Evolutionary conservation across 2,113 vertebrate genomes (phyloP), one percentile per base, ranked within the genome.

Genomic region (Boleophthalmus pectinirostris): DNA sequence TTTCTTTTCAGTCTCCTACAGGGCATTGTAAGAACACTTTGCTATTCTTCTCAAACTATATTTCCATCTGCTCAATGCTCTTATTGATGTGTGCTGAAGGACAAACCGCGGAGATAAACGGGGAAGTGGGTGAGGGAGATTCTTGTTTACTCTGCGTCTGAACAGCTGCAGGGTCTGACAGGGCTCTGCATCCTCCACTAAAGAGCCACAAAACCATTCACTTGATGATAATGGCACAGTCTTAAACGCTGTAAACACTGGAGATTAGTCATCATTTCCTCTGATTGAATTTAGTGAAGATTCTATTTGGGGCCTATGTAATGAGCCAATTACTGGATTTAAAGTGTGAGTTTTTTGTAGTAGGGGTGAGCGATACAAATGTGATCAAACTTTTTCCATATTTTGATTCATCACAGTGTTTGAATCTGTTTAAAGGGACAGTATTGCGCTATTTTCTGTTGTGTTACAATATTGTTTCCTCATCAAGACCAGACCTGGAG

Each of bases 151-250:
- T 23, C 9, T 57, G 54, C 23, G 24, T 33, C 24, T 33, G 58
- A 61, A 33, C 58, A 61, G 58, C 58, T 61, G 58, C 58, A 33
- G 25, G 58, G 58, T 33, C 23, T 57, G 54, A 53, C 54, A 57
- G 54, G 24, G 58, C 58, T 61, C 14, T 61, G 25, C 58, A 16
- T 61, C 25, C 58, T 16, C 25, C 25, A 29, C 15, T 18, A 25
- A 61, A 33, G 58, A 29, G 58, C 23, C 23, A 14, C 21, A 18
- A 61, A 61, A 61, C 58, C 18, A 61, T 61, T 61, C 29, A 61
- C 25, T 33, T 61, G 58, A 61, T 61, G 58, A 61, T 29, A 29
- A 33, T 61, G 16, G 14, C 58, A 25, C 14, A 16, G 58, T 14
- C 58, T 33, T 61, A 33, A 61, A 29, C 18, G 25, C 15, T 18